Conservation (phyloP, 2,113 vertebrate genomes). For the Rhombomys opimus region DNA sequence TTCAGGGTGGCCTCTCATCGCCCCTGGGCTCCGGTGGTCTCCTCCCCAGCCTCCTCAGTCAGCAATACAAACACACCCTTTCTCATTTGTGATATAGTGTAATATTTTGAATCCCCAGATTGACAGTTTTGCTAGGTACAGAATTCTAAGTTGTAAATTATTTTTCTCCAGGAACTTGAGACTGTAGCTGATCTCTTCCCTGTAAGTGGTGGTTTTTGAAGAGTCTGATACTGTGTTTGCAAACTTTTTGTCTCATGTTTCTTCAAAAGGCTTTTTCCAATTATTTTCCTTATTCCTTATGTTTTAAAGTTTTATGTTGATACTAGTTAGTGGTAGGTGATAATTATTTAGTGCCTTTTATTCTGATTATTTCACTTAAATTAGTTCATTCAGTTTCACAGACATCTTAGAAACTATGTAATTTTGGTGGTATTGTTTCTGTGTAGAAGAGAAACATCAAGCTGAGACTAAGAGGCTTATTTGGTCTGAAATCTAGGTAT, state of each 20-base stretch:
- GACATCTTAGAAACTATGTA: neutral
- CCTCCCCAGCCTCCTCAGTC: neutral
- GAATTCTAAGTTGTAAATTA: neutral
- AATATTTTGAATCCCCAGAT: neutral
- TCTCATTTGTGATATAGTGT: too few relatives aligned
- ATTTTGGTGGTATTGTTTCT: neutral
- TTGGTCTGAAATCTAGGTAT: neutral
- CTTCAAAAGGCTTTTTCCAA: neutral
- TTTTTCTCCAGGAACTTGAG: neutral
- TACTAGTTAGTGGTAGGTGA: neutral
- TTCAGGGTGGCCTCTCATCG: neutral
- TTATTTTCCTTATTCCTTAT: neutral
- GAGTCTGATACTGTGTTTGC: neutral
- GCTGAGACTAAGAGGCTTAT: neutral
- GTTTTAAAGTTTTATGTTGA: neutral
- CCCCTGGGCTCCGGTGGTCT: neutral
- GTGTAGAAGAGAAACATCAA: neutral
- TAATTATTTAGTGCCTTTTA: neutral
- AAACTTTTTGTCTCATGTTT: neutral
- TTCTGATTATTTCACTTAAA: neutral
- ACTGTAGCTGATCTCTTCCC: neutral
- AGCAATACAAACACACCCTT: neutral
- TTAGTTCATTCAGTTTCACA: neutral
- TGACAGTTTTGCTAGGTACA: neutral
- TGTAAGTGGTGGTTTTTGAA: neutral